Conservation (phyloP, 1,140 invertebrate genomes). For the Brachionus rotundiformis region DNA sequence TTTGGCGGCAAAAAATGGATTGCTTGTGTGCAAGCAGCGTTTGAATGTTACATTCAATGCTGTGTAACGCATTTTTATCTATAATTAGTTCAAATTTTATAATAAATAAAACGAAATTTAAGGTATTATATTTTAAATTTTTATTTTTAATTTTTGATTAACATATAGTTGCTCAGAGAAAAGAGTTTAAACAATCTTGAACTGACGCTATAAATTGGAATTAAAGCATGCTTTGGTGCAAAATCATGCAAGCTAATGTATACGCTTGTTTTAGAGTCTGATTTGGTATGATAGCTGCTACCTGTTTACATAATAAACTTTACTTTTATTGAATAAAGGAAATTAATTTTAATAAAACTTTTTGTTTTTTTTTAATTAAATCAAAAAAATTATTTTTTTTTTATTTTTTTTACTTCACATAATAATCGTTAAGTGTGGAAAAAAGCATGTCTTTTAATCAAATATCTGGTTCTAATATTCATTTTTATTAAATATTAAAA, state of each 20-base stretch:
- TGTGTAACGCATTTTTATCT: constrained; percentile 50
- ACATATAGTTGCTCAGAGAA: background rate
- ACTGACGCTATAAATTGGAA: constrained; percentile 38
- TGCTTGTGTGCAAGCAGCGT: constrained; percentile 47
- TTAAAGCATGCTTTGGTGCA: constrained; percentile 16
- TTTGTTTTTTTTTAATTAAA: constrained; percentile 8
- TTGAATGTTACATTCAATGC: constrained; percentile 45
- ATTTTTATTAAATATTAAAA: too few relatives aligned
- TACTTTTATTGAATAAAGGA: background rate
- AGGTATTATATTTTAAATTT: background rate
- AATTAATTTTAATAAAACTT: background rate
- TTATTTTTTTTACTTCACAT: too few relatives aligned
- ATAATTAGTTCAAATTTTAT: background rate
- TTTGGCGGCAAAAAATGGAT: constrained; percentile 9
- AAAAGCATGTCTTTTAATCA: too few relatives aligned
- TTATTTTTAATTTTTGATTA: background rate
- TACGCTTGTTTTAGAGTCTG: background rate
- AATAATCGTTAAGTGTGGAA: too few relatives aligned
- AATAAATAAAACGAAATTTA: background rate
- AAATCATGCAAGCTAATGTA: background rate
- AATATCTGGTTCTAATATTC: too few relatives aligned
- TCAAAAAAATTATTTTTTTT: too few relatives aligned
- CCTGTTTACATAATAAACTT: background rate
- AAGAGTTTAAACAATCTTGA: constrained; percentile 29
- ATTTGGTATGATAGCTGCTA: background rate